phyloP scores from a whole-genome alignment of 2,888 invertebrate species.

The Cheiracanthium punctorium region DNA sequence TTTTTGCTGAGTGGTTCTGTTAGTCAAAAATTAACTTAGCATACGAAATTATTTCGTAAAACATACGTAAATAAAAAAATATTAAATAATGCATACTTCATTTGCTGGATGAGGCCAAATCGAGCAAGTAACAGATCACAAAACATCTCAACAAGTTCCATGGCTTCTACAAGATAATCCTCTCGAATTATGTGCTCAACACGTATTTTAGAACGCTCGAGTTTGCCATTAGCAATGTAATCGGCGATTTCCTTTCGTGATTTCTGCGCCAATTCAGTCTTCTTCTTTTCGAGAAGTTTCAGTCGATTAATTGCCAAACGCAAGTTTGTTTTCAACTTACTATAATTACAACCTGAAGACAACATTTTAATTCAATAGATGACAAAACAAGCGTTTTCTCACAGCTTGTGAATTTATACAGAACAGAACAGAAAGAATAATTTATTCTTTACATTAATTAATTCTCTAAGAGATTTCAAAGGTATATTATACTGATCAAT shows the following conservation, averaged over 20 bases:
- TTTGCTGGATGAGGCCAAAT: conserved; percentile 96
- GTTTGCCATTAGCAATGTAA: conserved; percentile 82
- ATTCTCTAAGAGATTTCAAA: too few relatives aligned
- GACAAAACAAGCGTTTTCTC: too few relatives aligned
- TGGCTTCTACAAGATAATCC: conserved; percentile 96
- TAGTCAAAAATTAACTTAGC: too few relatives aligned
- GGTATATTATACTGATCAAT: too few relatives aligned
- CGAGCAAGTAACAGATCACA: conserved; percentile 96
- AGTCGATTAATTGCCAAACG: conserved; percentile 93
- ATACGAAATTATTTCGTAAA: too few relatives aligned
- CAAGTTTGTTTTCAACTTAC: conserved; percentile 96
- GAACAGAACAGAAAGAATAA: too few relatives aligned
- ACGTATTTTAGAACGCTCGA: conserved; percentile 89
- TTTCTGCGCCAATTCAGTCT: conserved; percentile 96
- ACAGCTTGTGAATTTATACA: too few relatives aligned
- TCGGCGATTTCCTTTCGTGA: conserved; percentile 98
- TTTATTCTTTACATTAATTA: too few relatives aligned
- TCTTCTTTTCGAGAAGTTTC: conserved; percentile 97
- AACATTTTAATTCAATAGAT: conserved; percentile 89
- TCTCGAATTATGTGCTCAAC: conserved; percentile 99
- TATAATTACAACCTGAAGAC: conserved; percentile 92
- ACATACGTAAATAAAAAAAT: too few relatives aligned
- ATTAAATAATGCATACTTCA: too few relatives aligned
- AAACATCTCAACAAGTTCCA: conserved; percentile 99
- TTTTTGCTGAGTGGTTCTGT: too few relatives aligned